These are phyloP conservation scores for Girardia tigrina DNA, from an alignment of 2,888 invertebrate genomes.

Conservation along the genomic window DNA sequence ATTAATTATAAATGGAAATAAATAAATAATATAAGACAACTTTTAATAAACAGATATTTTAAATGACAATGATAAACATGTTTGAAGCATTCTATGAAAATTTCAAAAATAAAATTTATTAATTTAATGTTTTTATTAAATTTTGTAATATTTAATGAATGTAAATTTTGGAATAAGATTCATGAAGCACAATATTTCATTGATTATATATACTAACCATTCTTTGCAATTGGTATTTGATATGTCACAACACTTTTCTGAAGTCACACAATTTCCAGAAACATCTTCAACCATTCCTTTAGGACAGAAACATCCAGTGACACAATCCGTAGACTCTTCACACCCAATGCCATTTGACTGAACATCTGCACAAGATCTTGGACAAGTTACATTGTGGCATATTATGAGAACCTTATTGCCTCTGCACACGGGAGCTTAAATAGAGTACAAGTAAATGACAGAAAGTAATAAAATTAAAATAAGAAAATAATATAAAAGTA, in stretches of 20 bases:
- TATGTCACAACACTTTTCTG: slow-evolving; percentile 56
- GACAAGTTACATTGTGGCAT: slow-evolving; percentile 27
- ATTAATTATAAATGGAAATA: no score
- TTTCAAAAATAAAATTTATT: no score
- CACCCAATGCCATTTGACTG: not conserved
- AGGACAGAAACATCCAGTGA: slow-evolving; percentile 38
- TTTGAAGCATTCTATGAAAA: no score
- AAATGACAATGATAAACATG: no score
- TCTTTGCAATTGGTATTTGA: not conserved
- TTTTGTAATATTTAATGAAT: no score
- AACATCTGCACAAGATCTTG: slow-evolving; percentile 8
- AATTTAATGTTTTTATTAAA: no score
- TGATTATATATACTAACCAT: no score
- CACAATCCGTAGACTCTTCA: slow-evolving; percentile 23
- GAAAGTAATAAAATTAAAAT: no score
- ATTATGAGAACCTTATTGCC: not conserved
- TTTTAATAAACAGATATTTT: no score
- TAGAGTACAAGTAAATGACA: not conserved
- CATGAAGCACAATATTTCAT: no score
- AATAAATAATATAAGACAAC: no score
- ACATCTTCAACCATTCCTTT: slow-evolving; percentile 58
- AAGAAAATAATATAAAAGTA: not conserved
- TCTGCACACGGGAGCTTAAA: not conserved
- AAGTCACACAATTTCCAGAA: slow-evolving; percentile 57
- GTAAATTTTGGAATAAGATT: no score